Conservation (phyloP, 2,888 invertebrate genomes). For the Hyposoter didymator region DNA sequence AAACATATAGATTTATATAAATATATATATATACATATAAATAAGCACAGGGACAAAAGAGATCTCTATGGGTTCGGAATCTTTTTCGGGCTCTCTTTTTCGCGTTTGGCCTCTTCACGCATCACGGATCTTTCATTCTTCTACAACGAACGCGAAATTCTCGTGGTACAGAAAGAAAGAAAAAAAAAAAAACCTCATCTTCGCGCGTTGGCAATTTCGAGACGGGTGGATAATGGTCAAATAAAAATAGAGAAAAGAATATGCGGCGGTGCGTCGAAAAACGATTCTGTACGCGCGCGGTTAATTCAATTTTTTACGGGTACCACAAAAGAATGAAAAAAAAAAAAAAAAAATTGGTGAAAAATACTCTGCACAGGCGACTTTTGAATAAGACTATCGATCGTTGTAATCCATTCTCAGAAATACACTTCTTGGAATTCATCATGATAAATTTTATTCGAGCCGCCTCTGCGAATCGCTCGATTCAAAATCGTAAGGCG, state of each 20-base stretch:
- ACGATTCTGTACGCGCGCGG: conserved; percentile 10
- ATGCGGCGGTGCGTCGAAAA: neutral
- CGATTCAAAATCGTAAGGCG: neutral
- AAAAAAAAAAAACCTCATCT: conserved; percentile 42
- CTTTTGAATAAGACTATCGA: conserved; percentile 49
- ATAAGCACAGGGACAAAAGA: conserved; percentile 53
- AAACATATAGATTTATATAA: neutral
- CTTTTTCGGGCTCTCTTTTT: conserved; percentile 45
- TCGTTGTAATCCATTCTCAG: conserved; percentile 33
- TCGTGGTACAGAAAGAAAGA: conserved; percentile 29
- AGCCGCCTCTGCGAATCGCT: neutral
- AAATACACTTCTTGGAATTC: conserved; percentile 38
- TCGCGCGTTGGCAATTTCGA: conserved; percentile 56
- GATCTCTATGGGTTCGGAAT: conserved; percentile 44
- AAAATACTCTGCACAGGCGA: conserved; percentile 2
- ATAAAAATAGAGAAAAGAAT: conserved; percentile 23
- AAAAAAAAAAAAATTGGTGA: conserved; percentile 20
- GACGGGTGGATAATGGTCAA: conserved; percentile 45
- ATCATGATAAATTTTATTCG: conserved; percentile 7
- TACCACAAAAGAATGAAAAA: conserved; percentile 11
- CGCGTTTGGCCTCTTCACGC: conserved; percentile 55
- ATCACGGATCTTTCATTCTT: conserved; percentile 49
- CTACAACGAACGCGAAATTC: conserved; percentile 27
- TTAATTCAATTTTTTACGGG: conserved; percentile 50
- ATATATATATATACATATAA: neutral